Evolutionary conservation across 2,113 vertebrate genomes (phyloP), one percentile per base, ranked within the genome.

Genomic region (human (Homo sapiens)): DNA sequence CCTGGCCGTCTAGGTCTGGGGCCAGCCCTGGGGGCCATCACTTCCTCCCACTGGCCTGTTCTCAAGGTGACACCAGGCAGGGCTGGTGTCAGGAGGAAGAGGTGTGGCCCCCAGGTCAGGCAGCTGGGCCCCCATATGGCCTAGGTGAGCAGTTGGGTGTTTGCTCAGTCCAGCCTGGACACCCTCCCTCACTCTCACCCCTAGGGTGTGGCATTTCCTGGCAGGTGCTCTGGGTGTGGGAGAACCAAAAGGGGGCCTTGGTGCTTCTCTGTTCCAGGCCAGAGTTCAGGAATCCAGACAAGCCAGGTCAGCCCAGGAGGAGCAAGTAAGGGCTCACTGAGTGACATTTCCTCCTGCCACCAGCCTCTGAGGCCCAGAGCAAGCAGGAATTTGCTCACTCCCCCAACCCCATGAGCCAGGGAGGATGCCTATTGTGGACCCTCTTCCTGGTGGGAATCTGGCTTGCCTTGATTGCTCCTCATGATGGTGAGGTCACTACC

Each of bases 101-200:
- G 35, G 40, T 22, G 40, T 43, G 38, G 45, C 55, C 30, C 23
- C 35, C 2, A 27, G 0, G 0, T 10, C 27, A 9, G 10, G 12
- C 2, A 27, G 9, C 1, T 18, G 40, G 45, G 35, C 23, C 45
- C 27, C 82, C 38, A 43, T 17, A 50, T 61, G 59, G n/a, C 73
- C 40, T 10, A 9, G 27, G 13, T 20, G 73, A 75, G 9, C 16
- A 40, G 66, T 5, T 75, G 4, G 1, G 1, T 43, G 35, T 93
- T 95, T 94, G 50, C 32, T 38, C 48, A 59, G 20, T 38, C 57
- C 48, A 50, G 32, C 38, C 52, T 3, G 0, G 76, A 16, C 9
- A 3, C 25, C 30, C 8, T 61, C 25, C n/a, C 12, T 52, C 14
- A 48, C 35, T 38, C 32, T n/a, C 23, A 8, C 1, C 23, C 23